Evolutionary conservation across 2,797 vertebrate genomes (phyloP).

Genomic region (Aldrovandia affinis): DNA sequence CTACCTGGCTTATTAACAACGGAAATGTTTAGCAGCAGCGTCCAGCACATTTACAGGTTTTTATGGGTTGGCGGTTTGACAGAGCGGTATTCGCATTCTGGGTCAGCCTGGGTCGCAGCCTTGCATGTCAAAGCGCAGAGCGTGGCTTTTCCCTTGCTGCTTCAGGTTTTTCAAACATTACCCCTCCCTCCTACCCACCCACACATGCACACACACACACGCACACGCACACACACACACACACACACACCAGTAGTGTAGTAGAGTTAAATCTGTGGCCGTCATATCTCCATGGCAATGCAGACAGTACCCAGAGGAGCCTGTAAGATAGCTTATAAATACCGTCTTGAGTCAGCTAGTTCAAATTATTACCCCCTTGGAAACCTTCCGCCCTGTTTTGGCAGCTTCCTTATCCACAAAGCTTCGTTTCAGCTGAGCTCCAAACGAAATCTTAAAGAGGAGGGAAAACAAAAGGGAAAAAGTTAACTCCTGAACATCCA

Average conservation of each 20-base stretch:
- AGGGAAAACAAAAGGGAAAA: neutral
- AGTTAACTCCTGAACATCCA: slow-evolving; percentile 20
- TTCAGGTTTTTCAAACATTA: too few relatives aligned
- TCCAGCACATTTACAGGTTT: neutral
- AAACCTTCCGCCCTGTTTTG: neutral
- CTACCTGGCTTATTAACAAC: neutral
- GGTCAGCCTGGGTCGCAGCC: neutral
- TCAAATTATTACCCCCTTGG: neutral
- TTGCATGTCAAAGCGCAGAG: neutral
- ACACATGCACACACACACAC: neutral
- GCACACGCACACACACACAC: neutral
- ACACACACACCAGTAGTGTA: neutral
- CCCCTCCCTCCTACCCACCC: neutral
- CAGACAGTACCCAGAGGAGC: neutral
- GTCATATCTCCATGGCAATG: slow-evolving; percentile 20
- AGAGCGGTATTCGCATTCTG: neutral
- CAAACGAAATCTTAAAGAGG: neutral
- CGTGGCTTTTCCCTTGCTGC: too few relatives aligned
- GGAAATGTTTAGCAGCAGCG: neutral
- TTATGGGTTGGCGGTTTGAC: neutral
- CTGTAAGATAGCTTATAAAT: slow-evolving; percentile 23
- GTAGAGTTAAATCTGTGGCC: neutral
- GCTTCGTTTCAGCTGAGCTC: slow-evolving; percentile 4
- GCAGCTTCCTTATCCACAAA: slow-evolving; percentile 14
- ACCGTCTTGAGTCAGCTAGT: slow-evolving; percentile 18